Evolutionary conservation across 2,888 invertebrate genomes (phyloP).

Genomic region (Tupiocoris notatus): DNA sequence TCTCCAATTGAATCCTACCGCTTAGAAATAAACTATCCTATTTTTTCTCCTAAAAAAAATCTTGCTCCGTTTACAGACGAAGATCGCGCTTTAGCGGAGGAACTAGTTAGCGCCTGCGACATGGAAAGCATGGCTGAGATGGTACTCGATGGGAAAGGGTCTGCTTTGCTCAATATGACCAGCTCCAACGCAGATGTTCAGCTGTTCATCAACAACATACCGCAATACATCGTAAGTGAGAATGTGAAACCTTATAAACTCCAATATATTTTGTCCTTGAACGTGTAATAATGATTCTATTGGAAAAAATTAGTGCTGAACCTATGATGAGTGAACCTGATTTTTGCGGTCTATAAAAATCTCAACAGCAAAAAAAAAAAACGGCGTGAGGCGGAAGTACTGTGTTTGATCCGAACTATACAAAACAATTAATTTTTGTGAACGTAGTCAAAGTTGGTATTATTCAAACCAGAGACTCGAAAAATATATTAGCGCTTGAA

Average conservation of each 20-base stretch:
- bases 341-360: too few species aligned
- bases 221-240: slow-evolving; percentile 80
- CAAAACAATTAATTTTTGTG: neutral
- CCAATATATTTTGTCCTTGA: too few species aligned
- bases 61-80: slow-evolving; percentile 24
- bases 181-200: slow-evolving; percentile 76
- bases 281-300: too few species aligned
- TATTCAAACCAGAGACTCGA: neutral
- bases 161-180: slow-evolving; percentile 68
- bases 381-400: too few species aligned
- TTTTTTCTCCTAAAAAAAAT: too few species aligned
- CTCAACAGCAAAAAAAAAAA: too few species aligned
- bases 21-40: too few species aligned
- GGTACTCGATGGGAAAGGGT: slow-evolving; percentile 85
- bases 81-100: slow-evolving; percentile 32
- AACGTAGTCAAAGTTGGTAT: neutral
- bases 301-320: too few species aligned
- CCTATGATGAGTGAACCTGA: too few species aligned
- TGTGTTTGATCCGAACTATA: too few species aligned
- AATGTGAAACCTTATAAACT: too few species aligned
- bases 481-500: neutral
- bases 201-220: slow-evolving; percentile 82
- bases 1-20: too few species aligned
- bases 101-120: slow-evolving; percentile 63
- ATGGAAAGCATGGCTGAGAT: slow-evolving; percentile 87